These are phyloP conservation scores for Sylvicola cinctus DNA, from an alignment of 2,888 invertebrate genomes.

Conservation along the genomic window DNA sequence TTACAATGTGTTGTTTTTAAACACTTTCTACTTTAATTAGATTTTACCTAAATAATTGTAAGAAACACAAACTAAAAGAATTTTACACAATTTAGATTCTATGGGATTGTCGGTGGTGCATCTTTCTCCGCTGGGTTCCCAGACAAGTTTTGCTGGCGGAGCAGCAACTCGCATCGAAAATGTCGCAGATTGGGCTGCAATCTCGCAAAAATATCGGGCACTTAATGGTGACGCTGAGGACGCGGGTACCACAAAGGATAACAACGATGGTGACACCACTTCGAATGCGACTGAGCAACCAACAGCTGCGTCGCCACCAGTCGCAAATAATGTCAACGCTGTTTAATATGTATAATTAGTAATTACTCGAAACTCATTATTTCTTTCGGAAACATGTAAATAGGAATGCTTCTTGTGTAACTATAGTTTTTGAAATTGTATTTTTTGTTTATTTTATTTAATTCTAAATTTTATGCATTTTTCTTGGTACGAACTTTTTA, in stretches of 20 bases:
- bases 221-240: conserved; percentile 43
- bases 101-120: conserved; percentile 61
- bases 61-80: no score
- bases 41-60: no score
- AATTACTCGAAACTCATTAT: no score
- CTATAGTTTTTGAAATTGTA: no score
- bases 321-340: conserved; percentile 17
- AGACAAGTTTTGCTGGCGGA: conserved; percentile 56
- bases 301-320: conserved; percentile 16
- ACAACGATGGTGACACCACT: conserved; percentile 17
- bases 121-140: conserved; percentile 65
- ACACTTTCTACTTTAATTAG: no score
- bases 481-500: no score
- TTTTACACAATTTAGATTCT: conserved; percentile 32
- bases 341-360: no score
- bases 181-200: conserved; percentile 79
- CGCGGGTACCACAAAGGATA: conserved; percentile 23
- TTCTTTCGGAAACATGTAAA: no score
- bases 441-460: no score
- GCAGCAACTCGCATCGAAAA: conserved; percentile 61
- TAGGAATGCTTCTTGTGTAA: no score
- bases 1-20: no score
- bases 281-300: conserved; percentile 3
- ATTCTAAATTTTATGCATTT: no score
- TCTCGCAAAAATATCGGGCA: conserved; percentile 71